Evolutionary conservation across 2,113 vertebrate species (phyloP), one percentile per base, ranked within the genome.

Genomic region (Phainopepla nitens): DNA sequence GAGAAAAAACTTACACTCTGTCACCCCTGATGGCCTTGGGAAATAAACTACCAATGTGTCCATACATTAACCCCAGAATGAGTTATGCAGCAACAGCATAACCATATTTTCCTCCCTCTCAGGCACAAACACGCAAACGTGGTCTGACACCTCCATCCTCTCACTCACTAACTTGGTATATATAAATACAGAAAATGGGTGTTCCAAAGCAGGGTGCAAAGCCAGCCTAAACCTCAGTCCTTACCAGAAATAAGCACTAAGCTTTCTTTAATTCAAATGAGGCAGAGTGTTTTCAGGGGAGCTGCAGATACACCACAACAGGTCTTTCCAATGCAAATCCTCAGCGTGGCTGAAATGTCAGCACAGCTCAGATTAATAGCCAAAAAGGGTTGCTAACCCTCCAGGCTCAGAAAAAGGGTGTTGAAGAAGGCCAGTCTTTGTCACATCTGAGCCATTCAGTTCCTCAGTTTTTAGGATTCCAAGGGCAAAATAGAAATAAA

Each of bases 101-200:
- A 91, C 25, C 53, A 1, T 11, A 17, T 84, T 65, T 89, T 22
- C 54, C 33, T 47, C 33, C 25, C 57, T 62, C 19, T 22, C 33
- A n/a, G 56, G 31, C 24, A 47, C 13, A 12, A 2, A 5, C 11
- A 56, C 1, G 1, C 0, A 0, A 72, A 31, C 15, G 25, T 22
- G 19, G 20, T 49, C 73, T 1, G 2, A 50, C 31, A 50, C 31
- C 13, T 75, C 51, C 41, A 17, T 16, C 11, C 17, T 58, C 36
- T 51, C 51, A 8, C 25, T 4, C 7, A 25, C 50, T 47, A 41
- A 14, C 10, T 25, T 65, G 49, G 20, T 15, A 22, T 0, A 1
- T 28, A 28, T 29, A 77, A 92, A 51, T 15, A 41, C 23, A 76
- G 57, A 60, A 79, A 68, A 54, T 0, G 39, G 7, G 9, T 23